Evolutionary conservation across 2,888 invertebrate species (phyloP), one percentile per base, ranked within the genome.

Genomic region (Erpobdella octoculata): DNA sequence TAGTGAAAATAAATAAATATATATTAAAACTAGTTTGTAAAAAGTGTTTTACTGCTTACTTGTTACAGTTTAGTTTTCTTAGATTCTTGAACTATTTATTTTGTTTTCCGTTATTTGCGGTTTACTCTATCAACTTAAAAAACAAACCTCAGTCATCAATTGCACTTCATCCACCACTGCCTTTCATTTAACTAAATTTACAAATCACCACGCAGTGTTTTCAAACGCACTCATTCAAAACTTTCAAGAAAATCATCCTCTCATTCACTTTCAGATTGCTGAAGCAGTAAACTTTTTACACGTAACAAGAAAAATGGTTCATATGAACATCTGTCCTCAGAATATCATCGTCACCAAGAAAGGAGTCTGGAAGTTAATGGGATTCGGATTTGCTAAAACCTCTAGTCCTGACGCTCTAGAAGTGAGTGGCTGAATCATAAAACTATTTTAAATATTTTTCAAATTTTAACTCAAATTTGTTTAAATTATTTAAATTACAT

Each of bases 291-390:
- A 92, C 76, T 95, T 90, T 84, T 87, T 97, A 75, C 96, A 97
- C 85, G 90, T 91, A 85, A 89, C 89, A 48, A 89, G 89, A 77
- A 89, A 90, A 83, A 88, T 91, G 79, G 87, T 96, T 75, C 97
- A 97, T 83, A 89, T 93, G 79, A 97, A 97, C 85, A 89, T 97
- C 61, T 94, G 70, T 58, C 73, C 96, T 1, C 89, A 90, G 77
- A 91, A 91, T 78, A 90, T 97, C 78, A 87, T 95, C 78, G 89
- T 97, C 76, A 93, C 93, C 69, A 91, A 90, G 82, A 88, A 89
- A 73, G 93, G 95, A 76, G 91, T 92, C 46, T 97, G 97, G 97
- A 97, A 97, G 83, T 87, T 97, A 73, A 91, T 91, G 68, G 95
- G 96, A 36, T 87, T 96, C 75, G 94, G 94, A 82, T 96, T 95